phyloP scores from a whole-genome alignment of 1,140 invertebrate genomes.

The Lordiphosa mommai region DNA sequence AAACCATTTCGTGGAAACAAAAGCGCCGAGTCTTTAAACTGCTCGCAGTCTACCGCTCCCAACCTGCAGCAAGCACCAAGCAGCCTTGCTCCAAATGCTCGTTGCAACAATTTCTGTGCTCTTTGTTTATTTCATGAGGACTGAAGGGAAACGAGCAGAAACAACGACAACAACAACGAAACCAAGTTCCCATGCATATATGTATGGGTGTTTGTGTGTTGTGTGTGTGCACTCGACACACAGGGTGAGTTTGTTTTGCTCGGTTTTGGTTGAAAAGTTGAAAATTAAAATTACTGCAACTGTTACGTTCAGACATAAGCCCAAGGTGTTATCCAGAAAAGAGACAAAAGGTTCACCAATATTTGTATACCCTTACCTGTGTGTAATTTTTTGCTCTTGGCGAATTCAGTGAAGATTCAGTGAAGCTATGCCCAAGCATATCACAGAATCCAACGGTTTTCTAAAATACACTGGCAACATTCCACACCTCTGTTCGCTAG shows the following conservation, averaged over 20 bases:
- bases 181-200: constrained; percentile 8
- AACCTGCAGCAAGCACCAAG: constrained; percentile 9
- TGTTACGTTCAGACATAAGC: constrained; percentile 26
- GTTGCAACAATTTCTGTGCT: constrained; percentile 51
- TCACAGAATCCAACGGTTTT: no score
- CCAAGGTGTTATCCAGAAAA: constrained; percentile 25
- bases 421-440: no score
- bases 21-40: constrained; percentile 39
- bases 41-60: constrained; percentile 3
- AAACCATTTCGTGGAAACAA: constrained; percentile 46
- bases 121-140: constrained; percentile 38
- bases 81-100: constrained; percentile 53
- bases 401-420: no score
- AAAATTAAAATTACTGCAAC: constrained; percentile 57
- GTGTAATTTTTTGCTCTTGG: no score
- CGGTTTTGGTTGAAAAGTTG: constrained; percentile 37
- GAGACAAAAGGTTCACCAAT: constrained; percentile 1
- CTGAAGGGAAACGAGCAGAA: constrained; percentile 27
- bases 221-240: constrained; percentile 12
- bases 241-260: constrained; percentile 16
- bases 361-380: not conserved
- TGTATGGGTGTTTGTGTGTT: constrained; percentile 3
- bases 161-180: constrained; percentile 15
- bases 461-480: no score
- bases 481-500: no score